Conservation (phyloP, 2,113 vertebrate genomes). For the Carassius carassius region DNA sequence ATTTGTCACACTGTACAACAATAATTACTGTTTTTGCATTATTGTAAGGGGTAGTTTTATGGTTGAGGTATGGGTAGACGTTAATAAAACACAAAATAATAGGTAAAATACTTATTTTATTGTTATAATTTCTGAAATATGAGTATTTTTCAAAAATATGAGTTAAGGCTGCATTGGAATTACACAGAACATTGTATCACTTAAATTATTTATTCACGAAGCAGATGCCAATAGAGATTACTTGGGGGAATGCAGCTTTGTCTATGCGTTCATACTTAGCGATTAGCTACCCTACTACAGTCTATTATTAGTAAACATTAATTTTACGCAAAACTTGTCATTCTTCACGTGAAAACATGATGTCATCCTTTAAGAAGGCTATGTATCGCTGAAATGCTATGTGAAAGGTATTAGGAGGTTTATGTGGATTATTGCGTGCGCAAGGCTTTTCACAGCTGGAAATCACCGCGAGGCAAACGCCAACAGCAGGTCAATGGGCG, state of each 20-base stretch:
- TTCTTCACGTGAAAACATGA: conserved; percentile 20
- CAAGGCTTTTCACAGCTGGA: conserved; percentile 6
- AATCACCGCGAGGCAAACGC: neutral
- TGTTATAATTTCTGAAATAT: too few relatives aligned
- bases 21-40: too few relatives aligned
- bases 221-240: too few relatives aligned
- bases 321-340: neutral
- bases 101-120: too few relatives aligned
- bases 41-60: too few relatives aligned
- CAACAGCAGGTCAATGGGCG: neutral
- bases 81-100: too few relatives aligned
- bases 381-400: neutral
- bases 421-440: conserved; percentile 1
- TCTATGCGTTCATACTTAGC: too few relatives aligned
- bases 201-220: neutral
- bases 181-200: neutral
- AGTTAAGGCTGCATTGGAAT: neutral
- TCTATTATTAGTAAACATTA: neutral
- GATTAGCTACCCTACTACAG: too few relatives aligned
- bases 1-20: too few relatives aligned
- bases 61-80: too few relatives aligned
- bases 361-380: neutral
- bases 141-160: too few relatives aligned
- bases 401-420: conserved; percentile 9
- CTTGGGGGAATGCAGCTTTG: too few relatives aligned